Base-by-base conservation (phyloP, 2,888 invertebrate species). In the Octonoba sinensis region DNA sequence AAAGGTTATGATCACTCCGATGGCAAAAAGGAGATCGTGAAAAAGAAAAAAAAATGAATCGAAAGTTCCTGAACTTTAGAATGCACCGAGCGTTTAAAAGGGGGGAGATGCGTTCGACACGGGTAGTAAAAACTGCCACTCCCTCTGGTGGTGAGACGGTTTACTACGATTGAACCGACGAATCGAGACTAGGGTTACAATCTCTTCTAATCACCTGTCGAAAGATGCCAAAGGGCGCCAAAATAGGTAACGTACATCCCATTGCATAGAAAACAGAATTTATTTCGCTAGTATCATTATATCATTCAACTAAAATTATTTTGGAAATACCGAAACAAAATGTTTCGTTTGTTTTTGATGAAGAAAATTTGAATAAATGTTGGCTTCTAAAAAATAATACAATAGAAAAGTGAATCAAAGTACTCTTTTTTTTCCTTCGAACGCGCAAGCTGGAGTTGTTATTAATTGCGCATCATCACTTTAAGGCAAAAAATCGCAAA, bases 81-180 rank as follows among this genome's bases (percentile, higher is more conserved):
- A 24, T 69, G 27, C 62, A 64, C 70, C 44, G 56, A 24, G 22
- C 15, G 47, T 44, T 44, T 64, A 56, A 36, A 16, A 11, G 56
- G 22, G 54, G 18, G 47, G 44, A 36, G 54, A 56, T 36, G 20
- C n/a, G n/a, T 69, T 77, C 70, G 76, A 64, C 70, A 77, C 62
- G 76, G 76, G 49, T 76, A 69, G 69, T 77, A 70, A 77, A 77
- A 70, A 56, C 56, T 59, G 70, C 76, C 76, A 54, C 76, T 77
- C 76, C 76, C 70, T 77, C 70, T 77, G 67, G 76, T 47, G 70
- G 70, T 70, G 56, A 64, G 64, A 77, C 62, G 49, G 56, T 76
- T 77, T 77, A 77, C 76, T 77, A 77, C 27, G 62, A 64, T 77
- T 56, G 51, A 64, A 59, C 20, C 70, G 64, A 64, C 76, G 64